These are phyloP conservation scores for Cyclophora punctaria DNA, from an alignment of 2,888 invertebrate species.

Conservation along the genomic window DNA sequence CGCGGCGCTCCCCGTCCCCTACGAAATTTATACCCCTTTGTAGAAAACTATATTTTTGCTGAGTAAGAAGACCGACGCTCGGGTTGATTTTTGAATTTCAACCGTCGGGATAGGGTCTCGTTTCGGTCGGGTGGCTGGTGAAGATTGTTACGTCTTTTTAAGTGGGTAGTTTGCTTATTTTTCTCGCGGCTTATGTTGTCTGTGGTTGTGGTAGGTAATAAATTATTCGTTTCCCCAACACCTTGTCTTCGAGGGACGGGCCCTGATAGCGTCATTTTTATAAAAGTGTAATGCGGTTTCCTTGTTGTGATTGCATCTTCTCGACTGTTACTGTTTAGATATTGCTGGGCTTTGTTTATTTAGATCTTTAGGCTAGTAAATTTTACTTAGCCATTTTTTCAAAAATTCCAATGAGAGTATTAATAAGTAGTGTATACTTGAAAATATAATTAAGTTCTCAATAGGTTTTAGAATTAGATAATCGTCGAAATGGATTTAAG, in stretches of 20 bases:
- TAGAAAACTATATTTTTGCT: constrained; percentile 42
- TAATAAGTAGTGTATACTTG: too few species aligned
- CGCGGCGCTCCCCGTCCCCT: constrained; percentile 43
- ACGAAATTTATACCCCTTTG: constrained; percentile 63
- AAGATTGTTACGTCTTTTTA: constrained; percentile 48
- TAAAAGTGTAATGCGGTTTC: constrained; percentile 69
- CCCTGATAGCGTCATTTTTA: constrained; percentile 69
- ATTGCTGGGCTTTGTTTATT: too few species aligned
- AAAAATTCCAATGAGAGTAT: too few species aligned
- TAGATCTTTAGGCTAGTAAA: too few species aligned
- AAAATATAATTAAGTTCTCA: too few species aligned
- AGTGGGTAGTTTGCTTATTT: constrained; percentile 72
- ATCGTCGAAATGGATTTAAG: too few species aligned
- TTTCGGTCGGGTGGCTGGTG: constrained; percentile 29
- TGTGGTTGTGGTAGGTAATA: constrained; percentile 59
- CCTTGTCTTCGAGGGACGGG: constrained; percentile 50
- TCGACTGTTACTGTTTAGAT: neutral
- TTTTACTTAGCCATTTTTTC: too few species aligned
- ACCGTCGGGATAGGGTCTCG: constrained; percentile 36
- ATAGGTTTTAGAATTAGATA: too few species aligned
- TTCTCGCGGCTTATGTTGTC: constrained; percentile 67
- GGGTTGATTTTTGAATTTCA: constrained; percentile 52
- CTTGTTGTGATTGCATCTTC: constrained; percentile 59
- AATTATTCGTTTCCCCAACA: constrained; percentile 70
- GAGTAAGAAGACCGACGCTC: constrained; percentile 34